A percentile compares a stretch with the other conserved stretches of the same genome.
These are phyloP conservation scores for Glossosoma conforme DNA, from an alignment of 1,140 invertebrate genomes.

Conservation along the genomic window DNA sequence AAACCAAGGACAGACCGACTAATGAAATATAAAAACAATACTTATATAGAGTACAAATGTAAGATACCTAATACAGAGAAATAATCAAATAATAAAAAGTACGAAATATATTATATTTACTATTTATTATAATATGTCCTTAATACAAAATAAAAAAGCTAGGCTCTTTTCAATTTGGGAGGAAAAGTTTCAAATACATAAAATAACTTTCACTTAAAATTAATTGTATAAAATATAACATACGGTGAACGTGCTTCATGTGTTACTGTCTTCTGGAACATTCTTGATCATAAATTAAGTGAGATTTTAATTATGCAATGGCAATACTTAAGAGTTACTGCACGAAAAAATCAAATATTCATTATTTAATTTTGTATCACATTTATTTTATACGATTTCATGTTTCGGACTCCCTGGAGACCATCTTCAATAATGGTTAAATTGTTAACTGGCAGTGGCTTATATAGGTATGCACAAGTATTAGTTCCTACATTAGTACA, in stretches of 20 bases:
- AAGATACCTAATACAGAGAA: slow-evolving; percentile 16
- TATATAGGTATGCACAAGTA: too few species aligned
- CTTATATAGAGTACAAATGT: slow-evolving; percentile 21
- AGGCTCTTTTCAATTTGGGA: slow-evolving; percentile 10
- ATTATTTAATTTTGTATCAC: too few species aligned
- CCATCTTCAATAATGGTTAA: too few species aligned
- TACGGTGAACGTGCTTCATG: background rate
- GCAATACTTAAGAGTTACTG: too few species aligned
- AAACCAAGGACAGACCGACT: slow-evolving; percentile 6
- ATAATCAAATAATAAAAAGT: slow-evolving; percentile 18
- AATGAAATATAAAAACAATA: slow-evolving; percentile 28
- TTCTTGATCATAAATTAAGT: too few species aligned
- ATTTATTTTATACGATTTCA: too few species aligned
- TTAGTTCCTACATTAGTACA: too few species aligned
- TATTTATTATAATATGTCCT: slow-evolving; percentile 25
- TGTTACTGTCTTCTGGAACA: too few species aligned
- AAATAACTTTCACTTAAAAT: slow-evolving; percentile 6
- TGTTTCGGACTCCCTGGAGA: too few species aligned
- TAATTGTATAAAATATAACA: slow-evolving; percentile 4
- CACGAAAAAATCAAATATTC: too few species aligned
- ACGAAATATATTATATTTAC: slow-evolving; percentile 28
- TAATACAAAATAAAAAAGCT: slow-evolving; percentile 30
- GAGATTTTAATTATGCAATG: too few species aligned
- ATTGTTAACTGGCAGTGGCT: too few species aligned
- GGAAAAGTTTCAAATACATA: background rate